A percentile compares a stretch with the other conserved stretches of the same genome.
Evolutionary conservation across 2,888 invertebrate species (phyloP).

Genomic region (Aphrophora alni): DNA sequence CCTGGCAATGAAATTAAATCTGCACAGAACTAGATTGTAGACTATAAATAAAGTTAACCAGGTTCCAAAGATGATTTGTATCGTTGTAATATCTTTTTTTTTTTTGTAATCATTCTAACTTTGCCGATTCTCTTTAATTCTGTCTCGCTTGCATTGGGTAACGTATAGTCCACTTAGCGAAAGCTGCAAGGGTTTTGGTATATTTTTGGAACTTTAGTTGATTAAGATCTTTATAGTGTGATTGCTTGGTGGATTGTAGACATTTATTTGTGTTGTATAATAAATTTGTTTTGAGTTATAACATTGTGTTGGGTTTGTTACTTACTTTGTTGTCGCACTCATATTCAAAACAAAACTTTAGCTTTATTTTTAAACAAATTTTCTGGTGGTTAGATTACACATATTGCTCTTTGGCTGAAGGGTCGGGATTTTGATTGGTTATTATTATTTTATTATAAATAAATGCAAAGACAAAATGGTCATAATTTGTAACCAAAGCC

Average conservation of each 20-base stretch:
- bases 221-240: not conserved
- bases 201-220: not conserved
- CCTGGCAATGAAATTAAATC: not conserved
- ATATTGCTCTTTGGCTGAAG: not conserved
- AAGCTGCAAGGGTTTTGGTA: not conserved
- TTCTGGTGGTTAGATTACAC: not conserved
- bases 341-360: not conserved
- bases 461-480: too few species aligned
- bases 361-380: not conserved
- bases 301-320: not conserved
- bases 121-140: not conserved
- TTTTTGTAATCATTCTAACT: not conserved
- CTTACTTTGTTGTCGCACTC: slow-evolving; percentile 2
- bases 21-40: not conserved
- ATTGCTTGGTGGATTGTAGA: slow-evolving; percentile 6
- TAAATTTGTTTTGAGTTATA: not conserved
- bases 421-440: not conserved
- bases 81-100: not conserved
- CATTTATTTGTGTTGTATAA: slow-evolving; percentile 2
- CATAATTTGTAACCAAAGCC: too few species aligned
- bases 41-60: not conserved
- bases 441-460: too few species aligned
- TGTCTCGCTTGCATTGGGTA: slow-evolving; percentile 9
- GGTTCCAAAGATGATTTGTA: not conserved
- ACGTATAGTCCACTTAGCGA: slow-evolving; percentile 9